Evolutionary conservation across 1,140 invertebrate genomes (phyloP).

Genomic region (Megalonaias nervosa): DNA sequence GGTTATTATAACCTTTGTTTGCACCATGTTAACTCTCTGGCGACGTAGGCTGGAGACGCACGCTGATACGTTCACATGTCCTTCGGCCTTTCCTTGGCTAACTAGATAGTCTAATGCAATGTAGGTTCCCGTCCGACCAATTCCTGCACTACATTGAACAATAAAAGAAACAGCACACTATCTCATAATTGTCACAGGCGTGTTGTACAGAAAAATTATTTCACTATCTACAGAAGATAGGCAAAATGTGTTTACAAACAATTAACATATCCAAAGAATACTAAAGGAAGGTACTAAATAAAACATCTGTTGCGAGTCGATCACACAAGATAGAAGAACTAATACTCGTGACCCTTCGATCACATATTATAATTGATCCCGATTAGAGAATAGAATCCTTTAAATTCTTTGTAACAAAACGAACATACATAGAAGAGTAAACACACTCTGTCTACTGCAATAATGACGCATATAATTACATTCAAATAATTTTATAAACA

Average conservation of each 20-base stretch:
- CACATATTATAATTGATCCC: too few relatives aligned
- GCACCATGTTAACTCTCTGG: conserved; percentile 42
- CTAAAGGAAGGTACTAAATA: too few relatives aligned
- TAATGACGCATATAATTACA: too few relatives aligned
- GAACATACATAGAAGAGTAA: too few relatives aligned
- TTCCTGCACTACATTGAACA: conserved; percentile 52
- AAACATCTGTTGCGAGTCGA: neutral
- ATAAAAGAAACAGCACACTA: too few relatives aligned
- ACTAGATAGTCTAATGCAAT: conserved; percentile 59
- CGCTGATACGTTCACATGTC: conserved; percentile 33
- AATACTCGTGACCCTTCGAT: neutral
- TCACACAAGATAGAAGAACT: neutral
- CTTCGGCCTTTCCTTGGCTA: conserved; percentile 33
- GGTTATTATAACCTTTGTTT: conserved; percentile 28
- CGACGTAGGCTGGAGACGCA: conserved; percentile 35
- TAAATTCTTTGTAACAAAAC: too few relatives aligned
- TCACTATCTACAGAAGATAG: neutral
- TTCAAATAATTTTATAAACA: too few relatives aligned
- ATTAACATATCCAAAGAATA: neutral
- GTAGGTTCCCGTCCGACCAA: conserved; percentile 63
- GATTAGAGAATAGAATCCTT: too few relatives aligned
- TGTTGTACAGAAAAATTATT: too few relatives aligned
- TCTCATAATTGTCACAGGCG: too few relatives aligned
- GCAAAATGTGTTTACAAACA: neutral
- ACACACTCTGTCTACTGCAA: too few relatives aligned